Conservation (phyloP, 2,797 vertebrate genomes). For the Enteromius fasciolatus region DNA sequence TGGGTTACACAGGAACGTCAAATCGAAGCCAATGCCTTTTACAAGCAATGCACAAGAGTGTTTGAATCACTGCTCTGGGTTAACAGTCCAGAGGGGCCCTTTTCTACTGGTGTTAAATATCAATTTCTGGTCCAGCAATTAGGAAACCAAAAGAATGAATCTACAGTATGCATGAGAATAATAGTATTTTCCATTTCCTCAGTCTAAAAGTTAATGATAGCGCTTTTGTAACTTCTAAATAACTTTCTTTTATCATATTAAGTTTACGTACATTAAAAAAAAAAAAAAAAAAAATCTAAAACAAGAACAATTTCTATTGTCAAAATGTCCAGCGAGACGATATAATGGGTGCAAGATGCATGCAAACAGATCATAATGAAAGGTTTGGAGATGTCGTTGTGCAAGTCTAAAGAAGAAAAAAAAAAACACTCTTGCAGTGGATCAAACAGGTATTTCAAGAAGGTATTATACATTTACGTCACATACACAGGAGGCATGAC, state of each 20-base stretch:
- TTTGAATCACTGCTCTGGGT: constrained; percentile 14
- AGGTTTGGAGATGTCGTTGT: not conserved
- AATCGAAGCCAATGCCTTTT: constrained; percentile 20
- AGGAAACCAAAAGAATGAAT: not conserved
- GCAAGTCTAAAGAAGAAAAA: not conserved
- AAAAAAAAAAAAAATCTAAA: not conserved
- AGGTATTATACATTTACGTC: not conserved
- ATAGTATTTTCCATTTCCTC: not conserved
- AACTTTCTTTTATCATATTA: not conserved
- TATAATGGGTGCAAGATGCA: not conserved
- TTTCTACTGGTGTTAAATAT: not conserved
- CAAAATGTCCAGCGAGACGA: not conserved
- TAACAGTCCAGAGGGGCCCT: constrained; percentile 10
- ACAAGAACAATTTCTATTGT: not conserved
- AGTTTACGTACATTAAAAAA: not conserved
- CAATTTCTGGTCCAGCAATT: not conserved
- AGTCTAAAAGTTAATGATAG: not conserved
- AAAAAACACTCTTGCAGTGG: not conserved
- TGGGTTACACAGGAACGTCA: not conserved
- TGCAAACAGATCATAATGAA: not conserved
- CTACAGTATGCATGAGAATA: not conserved
- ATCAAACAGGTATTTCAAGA: constrained; percentile 28
- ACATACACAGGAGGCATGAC: not conserved
- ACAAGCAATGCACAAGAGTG: constrained; percentile 16
- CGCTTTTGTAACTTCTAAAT: not conserved